Percentiles rank a stretch among this genome's conserved stretches.
Conservation (phyloP, 2,797 vertebrate genomes). For the Alectoris magna region DNA sequence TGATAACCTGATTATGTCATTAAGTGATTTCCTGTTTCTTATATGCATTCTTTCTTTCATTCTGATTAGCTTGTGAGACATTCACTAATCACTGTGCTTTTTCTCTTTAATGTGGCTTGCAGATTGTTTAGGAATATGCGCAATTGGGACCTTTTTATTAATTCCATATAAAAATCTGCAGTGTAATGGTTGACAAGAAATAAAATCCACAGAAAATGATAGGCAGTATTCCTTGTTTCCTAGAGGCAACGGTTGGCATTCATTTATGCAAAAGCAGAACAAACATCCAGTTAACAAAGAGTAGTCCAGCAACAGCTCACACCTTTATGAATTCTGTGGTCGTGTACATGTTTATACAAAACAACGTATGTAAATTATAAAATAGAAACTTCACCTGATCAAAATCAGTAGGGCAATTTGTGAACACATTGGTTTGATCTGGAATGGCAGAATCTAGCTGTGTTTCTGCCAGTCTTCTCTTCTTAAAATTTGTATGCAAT, state of each 20-base stretch:
- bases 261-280: background rate
- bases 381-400: background rate
- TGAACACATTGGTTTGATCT: background rate
- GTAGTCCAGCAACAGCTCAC: background rate
- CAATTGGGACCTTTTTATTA: background rate
- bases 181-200: constrained; percentile 50
- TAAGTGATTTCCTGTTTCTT: constrained; percentile 55
- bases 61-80: constrained; percentile 59
- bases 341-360: background rate
- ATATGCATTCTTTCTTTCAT: constrained; percentile 48
- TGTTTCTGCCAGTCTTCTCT: background rate
- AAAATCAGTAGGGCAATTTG: background rate
- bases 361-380: background rate
- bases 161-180: constrained; percentile 9
- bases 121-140: constrained; percentile 24
- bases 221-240: background rate
- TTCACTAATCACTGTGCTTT: background rate
- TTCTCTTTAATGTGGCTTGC: constrained; percentile 18
- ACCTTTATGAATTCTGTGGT: background rate
- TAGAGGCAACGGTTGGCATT: background rate
- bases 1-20: constrained; percentile 61
- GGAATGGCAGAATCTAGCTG: background rate
- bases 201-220: background rate
- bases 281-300: background rate
- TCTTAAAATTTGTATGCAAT: background rate